Evolutionary conservation across 2,888 invertebrate species (phyloP).

Genomic region (Oithona nana): DNA sequence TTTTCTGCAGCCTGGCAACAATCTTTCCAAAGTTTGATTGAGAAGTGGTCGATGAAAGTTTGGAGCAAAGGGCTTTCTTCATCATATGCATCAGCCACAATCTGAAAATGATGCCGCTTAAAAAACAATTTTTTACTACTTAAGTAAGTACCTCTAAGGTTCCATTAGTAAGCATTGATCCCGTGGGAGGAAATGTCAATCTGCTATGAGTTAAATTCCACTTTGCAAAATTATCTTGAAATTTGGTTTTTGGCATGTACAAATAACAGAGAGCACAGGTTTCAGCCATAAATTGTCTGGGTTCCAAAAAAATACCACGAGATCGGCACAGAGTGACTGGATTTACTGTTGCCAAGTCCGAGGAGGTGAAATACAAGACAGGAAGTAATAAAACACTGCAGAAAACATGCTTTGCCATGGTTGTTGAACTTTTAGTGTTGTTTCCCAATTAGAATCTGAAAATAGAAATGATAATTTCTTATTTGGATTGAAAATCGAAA

Average conservation of each 20-base stretch:
- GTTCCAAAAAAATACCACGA: neutral
- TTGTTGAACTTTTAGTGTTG: too few relatives aligned
- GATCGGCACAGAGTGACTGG: too few relatives aligned
- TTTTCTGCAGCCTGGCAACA: slow-evolving; percentile 20
- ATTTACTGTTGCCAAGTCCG: neutral
- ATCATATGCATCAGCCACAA: neutral
- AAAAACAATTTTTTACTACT: too few relatives aligned
- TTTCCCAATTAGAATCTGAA: too few relatives aligned
- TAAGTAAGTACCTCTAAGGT: neutral
- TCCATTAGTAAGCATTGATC: neutral
- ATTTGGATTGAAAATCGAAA: too few relatives aligned
- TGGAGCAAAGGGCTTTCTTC: neutral
- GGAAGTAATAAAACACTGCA: too few relatives aligned
- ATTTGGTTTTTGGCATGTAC: slow-evolving; percentile 20
- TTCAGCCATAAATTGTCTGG: slow-evolving; percentile 20
- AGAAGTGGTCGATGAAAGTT: slow-evolving; percentile 14
- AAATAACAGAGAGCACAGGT: slow-evolving; percentile 23
- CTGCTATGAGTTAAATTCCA: neutral
- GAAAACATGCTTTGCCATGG: too few relatives aligned
- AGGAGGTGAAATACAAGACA: neutral
- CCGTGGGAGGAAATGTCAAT: too few relatives aligned
- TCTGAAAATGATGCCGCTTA: neutral
- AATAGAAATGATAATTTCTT: too few relatives aligned
- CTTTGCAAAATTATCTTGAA: neutral
- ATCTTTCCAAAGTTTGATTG: slow-evolving; percentile 18